Percentiles rank a stretch among this genome's conserved stretches.
These are phyloP conservation scores for Chorisops tibialis DNA, from an alignment of 2,888 invertebrate genomes.

Conservation along the genomic window DNA sequence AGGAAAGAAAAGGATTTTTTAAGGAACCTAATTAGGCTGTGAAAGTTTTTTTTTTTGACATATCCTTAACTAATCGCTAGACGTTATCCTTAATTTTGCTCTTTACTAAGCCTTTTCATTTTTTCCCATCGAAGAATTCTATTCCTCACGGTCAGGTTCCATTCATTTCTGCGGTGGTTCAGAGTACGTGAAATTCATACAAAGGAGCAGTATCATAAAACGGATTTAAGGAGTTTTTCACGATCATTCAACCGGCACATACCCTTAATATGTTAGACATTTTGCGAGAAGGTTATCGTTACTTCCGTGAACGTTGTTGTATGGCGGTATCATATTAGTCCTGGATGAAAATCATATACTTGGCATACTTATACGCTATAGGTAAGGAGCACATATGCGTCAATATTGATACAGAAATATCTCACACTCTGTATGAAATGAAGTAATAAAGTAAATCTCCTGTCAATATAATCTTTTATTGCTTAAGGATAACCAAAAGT, in stretches of 20 bases:
- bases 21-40: too few species aligned
- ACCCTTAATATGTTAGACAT: slow-evolving; percentile 17
- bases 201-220: slow-evolving; percentile 16
- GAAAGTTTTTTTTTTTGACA: too few species aligned
- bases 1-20: too few species aligned
- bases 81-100: too few species aligned
- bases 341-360: neutral
- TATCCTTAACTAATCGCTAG: too few species aligned
- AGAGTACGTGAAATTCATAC: slow-evolving; percentile 15
- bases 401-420: neutral
- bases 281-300: slow-evolving; percentile 7
- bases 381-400: neutral
- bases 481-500: slow-evolving; percentile 34
- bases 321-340: too few species aligned
- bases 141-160: slow-evolving; percentile 3
- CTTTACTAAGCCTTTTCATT: neutral
- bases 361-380: neutral
- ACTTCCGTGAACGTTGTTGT: neutral
- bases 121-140: neutral
- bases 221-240: slow-evolving; percentile 17
- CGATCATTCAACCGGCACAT: slow-evolving; percentile 19
- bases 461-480: slow-evolving; percentile 35
- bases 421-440: slow-evolving; percentile 28
- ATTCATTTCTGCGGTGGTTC: slow-evolving; percentile 3
- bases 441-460: slow-evolving; percentile 34